These are phyloP conservation scores for Cyprinodon brontotheroides DNA, from an alignment of 2,113 vertebrate species.

Conservation along the genomic window DNA sequence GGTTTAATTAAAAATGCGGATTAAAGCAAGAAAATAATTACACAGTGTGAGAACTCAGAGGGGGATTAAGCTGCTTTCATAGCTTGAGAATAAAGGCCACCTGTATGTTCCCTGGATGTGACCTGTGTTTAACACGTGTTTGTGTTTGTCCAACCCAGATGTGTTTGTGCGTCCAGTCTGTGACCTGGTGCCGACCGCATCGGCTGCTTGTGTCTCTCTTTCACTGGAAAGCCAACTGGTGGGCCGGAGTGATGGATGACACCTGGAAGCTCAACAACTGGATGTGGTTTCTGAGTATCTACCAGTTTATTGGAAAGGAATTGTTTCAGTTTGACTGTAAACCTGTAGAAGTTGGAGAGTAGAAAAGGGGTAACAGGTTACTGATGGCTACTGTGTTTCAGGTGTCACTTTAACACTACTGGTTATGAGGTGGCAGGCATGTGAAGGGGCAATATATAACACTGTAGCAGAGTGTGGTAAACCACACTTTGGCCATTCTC, in stretches of 20 bases:
- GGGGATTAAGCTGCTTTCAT: conserved; percentile 17
- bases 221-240: conserved; percentile 36
- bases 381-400: conserved; percentile 51
- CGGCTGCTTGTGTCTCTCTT: conserved; percentile 50
- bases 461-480: conserved; percentile 53
- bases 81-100: conserved; percentile 26
- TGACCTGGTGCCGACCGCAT: conserved; percentile 56
- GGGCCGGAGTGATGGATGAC: conserved; percentile 67
- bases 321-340: conserved; percentile 30
- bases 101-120: conserved; percentile 31
- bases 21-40: conserved; percentile 57
- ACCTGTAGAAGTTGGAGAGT: conserved; percentile 29
- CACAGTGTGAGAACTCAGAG: conserved; percentile 7
- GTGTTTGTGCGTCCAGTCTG: conserved; percentile 44
- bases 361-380: conserved; percentile 44
- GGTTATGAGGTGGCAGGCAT: conserved; percentile 64
- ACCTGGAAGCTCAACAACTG: conserved; percentile 61
- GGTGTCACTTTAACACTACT: conserved; percentile 65
- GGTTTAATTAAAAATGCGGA: conserved; percentile 63
- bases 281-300: conserved; percentile 37
- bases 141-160: conserved; percentile 43
- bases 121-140: conserved; percentile 54
- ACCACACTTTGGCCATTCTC: conserved; percentile 54
- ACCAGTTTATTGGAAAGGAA: conserved; percentile 39
- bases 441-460: conserved; percentile 66